A percentile compares a stretch with the other conserved stretches of the same genome.
Conservation (phyloP, 2,797 vertebrate genomes). For the Phoeniculus purpureus region DNA sequence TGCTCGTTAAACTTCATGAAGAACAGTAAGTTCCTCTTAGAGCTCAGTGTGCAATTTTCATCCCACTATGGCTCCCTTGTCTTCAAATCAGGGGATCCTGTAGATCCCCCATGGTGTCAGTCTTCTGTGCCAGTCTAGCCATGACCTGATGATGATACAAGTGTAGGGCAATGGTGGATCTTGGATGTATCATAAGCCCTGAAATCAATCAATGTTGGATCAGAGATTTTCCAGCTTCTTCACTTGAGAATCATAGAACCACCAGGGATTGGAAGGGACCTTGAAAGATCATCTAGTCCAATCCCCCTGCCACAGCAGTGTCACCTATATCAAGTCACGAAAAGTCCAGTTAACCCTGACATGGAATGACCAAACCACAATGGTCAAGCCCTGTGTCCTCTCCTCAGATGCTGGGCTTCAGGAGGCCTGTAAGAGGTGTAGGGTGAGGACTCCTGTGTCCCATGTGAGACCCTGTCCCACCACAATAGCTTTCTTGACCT, state of each 20-base stretch:
- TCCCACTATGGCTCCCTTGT: neutral
- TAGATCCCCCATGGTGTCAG: rapidly evolving
- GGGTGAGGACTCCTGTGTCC: neutral
- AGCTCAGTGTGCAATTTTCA: neutral
- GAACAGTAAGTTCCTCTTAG: neutral
- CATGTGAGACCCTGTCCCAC: neutral
- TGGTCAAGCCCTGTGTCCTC: neutral
- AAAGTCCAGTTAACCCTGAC: neutral
- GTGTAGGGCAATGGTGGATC: neutral
- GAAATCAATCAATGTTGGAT: neutral
- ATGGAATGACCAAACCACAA: neutral
- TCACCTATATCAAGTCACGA: no score
- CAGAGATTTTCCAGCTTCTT: neutral
- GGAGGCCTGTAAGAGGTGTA: neutral
- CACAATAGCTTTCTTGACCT: neutral
- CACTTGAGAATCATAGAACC: no score
- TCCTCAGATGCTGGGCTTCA: neutral
- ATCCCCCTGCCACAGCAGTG: no score
- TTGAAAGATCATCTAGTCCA: no score
- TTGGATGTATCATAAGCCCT: neutral
- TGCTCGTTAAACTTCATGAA: neutral
- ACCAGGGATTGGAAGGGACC: no score
- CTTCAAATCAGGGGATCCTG: neutral
- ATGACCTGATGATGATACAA: neutral
- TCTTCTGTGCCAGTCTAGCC: neutral